phyloP scores from a whole-genome alignment of 30 jellyfish, hydroid and myxozoan genomes.

The Hydractinia symbiolongicarpus region DNA sequence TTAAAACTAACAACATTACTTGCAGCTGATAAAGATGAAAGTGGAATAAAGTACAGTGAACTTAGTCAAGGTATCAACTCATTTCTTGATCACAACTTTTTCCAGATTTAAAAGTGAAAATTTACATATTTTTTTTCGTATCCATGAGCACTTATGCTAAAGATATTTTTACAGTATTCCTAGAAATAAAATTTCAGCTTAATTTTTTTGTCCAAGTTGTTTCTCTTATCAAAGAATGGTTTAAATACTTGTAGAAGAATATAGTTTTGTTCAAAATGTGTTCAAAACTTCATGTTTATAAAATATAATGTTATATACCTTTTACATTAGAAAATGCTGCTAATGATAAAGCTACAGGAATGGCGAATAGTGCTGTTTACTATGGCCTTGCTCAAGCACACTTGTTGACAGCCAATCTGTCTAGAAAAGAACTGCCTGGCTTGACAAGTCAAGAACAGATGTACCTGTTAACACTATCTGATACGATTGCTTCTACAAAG shows the following conservation, averaged over 20 bases:
- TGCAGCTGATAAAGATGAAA: conserved; percentile 80
- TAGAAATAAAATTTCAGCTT: too few relatives aligned
- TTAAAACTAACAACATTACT: conserved; percentile 53
- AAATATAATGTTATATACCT: not conserved
- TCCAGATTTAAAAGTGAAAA: too few relatives aligned
- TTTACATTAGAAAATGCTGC: not conserved
- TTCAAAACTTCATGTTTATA: not conserved
- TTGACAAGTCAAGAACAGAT: conserved; percentile 84
- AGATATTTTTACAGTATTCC: too few relatives aligned
- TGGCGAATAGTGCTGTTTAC: conserved; percentile 77
- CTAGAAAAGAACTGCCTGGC: conserved; percentile 82
- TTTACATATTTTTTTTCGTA: too few relatives aligned
- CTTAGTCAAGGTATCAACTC: conserved; percentile 24
- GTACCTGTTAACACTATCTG: conserved; percentile 86
- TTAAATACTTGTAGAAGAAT: too few relatives aligned
- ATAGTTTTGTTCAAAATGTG: too few relatives aligned
- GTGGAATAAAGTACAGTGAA: conserved; percentile 48
- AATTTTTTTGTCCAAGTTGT: too few relatives aligned
- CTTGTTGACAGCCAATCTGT: conserved; percentile 60
- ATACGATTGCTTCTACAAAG: conserved; percentile 89
- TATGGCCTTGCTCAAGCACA: conserved; percentile 93
- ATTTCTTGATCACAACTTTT: too few relatives aligned
- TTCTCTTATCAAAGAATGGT: too few relatives aligned
- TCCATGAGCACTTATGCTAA: too few relatives aligned
- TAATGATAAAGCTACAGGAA: conserved; percentile 44